Conservation (phyloP, 2,113 vertebrate genomes). For the Bos taurus region ARS-UCD2.0 NC_037340.1:5297001-5297500, state of each 20-base stretch:
- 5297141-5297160: background rate
- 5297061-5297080: background rate
- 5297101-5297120: background rate
- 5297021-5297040: background rate
- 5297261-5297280: background rate
- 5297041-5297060: background rate
- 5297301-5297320: conserved; percentile 26
- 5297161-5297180: background rate
- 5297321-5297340: background rate
- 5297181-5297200: background rate
- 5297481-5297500: background rate
- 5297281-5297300: background rate
- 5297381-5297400: background rate
- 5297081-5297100: background rate
- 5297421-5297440: background rate
- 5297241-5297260: background rate
- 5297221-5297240: background rate
- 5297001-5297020: background rate
- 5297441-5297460: background rate
- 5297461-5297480: background rate
- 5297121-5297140: background rate
- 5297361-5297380: background rate
- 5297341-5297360: background rate
- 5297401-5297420: background rate
- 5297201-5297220: background rate